Conservation (phyloP, 2,888 invertebrate genomes). For the Cephus nigrinus region DNA sequence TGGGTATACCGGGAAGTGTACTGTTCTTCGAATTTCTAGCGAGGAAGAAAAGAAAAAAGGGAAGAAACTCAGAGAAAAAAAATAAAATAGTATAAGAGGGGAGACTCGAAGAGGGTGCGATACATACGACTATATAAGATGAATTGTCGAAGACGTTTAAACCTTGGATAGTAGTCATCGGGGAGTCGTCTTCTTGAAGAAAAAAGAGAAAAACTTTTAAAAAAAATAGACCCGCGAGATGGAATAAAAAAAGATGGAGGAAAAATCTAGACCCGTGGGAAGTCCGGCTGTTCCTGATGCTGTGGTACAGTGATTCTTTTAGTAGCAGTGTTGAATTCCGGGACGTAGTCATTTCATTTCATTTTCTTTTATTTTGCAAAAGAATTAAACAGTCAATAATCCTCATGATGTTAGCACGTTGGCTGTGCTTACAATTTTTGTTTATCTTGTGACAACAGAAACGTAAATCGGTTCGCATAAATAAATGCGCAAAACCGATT, state of each 20-base stretch:
- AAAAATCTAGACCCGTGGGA: slow-evolving; percentile 4
- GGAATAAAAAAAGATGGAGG: not conserved
- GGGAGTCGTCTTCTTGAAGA: not conserved
- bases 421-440: not conserved
- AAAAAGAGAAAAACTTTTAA: not conserved
- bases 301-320: not conserved
- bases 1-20: not conserved
- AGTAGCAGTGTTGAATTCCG: not conserved
- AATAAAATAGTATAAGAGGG: not conserved
- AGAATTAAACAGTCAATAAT: not conserved
- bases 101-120: slow-evolving; percentile 1
- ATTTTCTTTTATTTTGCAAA: not conserved
- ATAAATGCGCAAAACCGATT: not conserved
- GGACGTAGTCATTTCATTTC: not conserved
- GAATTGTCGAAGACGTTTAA: slow-evolving; percentile 2
- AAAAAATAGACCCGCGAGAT: slow-evolving; percentile 1
- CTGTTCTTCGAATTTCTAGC: not conserved
- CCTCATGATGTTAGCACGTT: not conserved
- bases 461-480: not conserved
- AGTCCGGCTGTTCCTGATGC: not conserved
- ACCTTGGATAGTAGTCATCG: not conserved
- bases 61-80: not conserved
- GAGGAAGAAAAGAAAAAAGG: not conserved
- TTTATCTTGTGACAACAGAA: not conserved
- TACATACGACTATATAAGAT: slow-evolving; percentile 1